phyloP scores from a whole-genome alignment of 1,140 invertebrate species.

The Musca domestica region DNA sequence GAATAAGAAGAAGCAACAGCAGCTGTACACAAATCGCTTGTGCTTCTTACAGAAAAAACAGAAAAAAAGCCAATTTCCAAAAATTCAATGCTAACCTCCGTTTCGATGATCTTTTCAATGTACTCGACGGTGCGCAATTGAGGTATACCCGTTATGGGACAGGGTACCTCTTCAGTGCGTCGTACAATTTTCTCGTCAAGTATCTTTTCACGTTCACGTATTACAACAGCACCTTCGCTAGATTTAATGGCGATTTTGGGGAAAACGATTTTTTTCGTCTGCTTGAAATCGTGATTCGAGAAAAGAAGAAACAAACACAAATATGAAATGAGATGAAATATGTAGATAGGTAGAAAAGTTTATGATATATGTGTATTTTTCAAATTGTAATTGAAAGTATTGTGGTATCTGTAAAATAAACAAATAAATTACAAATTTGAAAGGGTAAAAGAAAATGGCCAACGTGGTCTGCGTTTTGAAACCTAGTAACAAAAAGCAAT shows the following conservation, averaged over 20 bases:
- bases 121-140: conserved; percentile 87
- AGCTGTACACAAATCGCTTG: neutral
- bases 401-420: too few species aligned
- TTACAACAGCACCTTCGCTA: conserved; percentile 74
- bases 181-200: conserved; percentile 83
- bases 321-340: neutral
- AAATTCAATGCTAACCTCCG: conserved; percentile 70
- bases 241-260: conserved; percentile 81
- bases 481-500: too few species aligned
- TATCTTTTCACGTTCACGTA: conserved; percentile 84
- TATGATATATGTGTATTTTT: too few species aligned
- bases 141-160: conserved; percentile 78
- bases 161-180: conserved; percentile 83
- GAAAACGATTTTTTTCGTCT: conserved; percentile 57
- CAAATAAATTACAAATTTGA: too few species aligned
- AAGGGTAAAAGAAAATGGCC: too few species aligned
- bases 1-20: neutral
- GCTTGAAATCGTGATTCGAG: conserved; percentile 25
- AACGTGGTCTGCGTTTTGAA: too few species aligned
- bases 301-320: conserved; percentile 20
- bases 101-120: conserved; percentile 92
- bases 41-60: neutral
- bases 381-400: too few species aligned
- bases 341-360: too few species aligned
- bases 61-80: conserved; percentile 6